Base-by-base conservation (phyloP, 1,140 invertebrate species). In the Portunus trituberculatus region DNA sequence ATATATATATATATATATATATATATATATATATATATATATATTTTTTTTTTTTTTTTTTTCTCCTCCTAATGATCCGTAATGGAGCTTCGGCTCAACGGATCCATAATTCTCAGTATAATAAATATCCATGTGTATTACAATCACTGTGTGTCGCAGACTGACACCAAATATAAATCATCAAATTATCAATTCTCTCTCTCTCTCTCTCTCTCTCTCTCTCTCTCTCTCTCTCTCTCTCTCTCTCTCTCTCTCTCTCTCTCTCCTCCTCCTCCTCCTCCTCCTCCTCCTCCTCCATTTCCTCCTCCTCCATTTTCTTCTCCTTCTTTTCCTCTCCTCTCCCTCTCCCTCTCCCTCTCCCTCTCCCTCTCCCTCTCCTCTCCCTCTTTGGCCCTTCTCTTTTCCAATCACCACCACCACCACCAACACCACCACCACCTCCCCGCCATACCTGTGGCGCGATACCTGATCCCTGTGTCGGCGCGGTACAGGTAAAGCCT, bases 141-240 rank as follows among this genome's bases (percentile, higher is more conserved):
- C n/a, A n/a, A n/a, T n/a, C n/a, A n/a, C n/a, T n/a, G n/a, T n/a
- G n/a, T n/a, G n/a, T n/a, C n/a, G n/a, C n/a, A n/a, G n/a, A n/a
- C n/a, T n/a, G n/a, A n/a, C n/a, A n/a, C n/a, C n/a, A n/a, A n/a
- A 84, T 84, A 8, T 32, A 6, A 84, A 8, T 6, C 83, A 84
- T n/a, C n/a, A n/a, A n/a, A n/a, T n/a, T n/a, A n/a, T n/a, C n/a
- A n/a, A n/a, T n/a, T n/a, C n/a, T n/a, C 83, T 84, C 31, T 28
- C 83, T 32, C n/a, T 84, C n/a, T 28, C 83, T 28, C 31, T 84
- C 31, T 28, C 83, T 28, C n/a, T 32, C 83, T 28, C 31, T 28
- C 83, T 84, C n/a, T 84, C n/a, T 28, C 83, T 28, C 83, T 84
- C 83, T 32, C 83, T 32, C 31, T 84, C 83, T 84, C n/a, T 28